Evolutionary conservation across 35 echinoderm and acorn worm species (phyloP), one percentile per base, ranked within the genome.

Genomic region (Ptychodera flava): DNA sequence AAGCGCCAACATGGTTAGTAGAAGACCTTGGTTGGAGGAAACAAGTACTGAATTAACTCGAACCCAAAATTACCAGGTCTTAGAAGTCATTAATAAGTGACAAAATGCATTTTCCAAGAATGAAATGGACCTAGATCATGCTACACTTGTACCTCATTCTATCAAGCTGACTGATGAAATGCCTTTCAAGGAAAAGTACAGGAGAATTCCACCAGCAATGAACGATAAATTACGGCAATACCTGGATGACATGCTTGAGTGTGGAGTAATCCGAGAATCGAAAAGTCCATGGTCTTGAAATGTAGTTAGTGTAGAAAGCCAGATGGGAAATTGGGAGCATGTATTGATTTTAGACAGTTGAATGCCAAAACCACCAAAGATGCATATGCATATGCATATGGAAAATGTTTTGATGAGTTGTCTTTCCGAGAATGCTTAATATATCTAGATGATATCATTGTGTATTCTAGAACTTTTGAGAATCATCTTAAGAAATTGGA

Each of bases 211-310:
- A 16, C 86, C 91, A 28, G 35, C 81, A 1, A 86, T 89, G 33
- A 89, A 80, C 76, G 38, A 93, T 29, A 83, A 88, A 78, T 86
- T 93, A 10, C 37, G 91, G 76, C 30, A 89, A 85, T 78, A 88
- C 76, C 33, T 89, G 0, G 33, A 93, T 16, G 91, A 81, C 1
- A 85, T 93, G 87, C n/a, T 90, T 32, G 90, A 82, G 0, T 10
- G 79, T 76, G 90, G 85, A 28, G 90, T 82, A 0, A 92, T 92
- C 34, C 79, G 90, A 28, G 52, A 82, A 2, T 87, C 85, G 53
- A 33, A 78, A 28, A 87, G 86, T 36, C 91, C 90, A 14, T 88
- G n/a, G n/a, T n/a, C n/a, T n/a, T n/a, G n/a, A n/a, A n/a, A n/a
- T n/a, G n/a, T n/a, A n/a, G n/a, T n/a, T n/a, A n/a, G n/a, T n/a